These are phyloP conservation scores for Phania funesta DNA, from an alignment of 2,888 invertebrate genomes.

Conservation along the genomic window DNA sequence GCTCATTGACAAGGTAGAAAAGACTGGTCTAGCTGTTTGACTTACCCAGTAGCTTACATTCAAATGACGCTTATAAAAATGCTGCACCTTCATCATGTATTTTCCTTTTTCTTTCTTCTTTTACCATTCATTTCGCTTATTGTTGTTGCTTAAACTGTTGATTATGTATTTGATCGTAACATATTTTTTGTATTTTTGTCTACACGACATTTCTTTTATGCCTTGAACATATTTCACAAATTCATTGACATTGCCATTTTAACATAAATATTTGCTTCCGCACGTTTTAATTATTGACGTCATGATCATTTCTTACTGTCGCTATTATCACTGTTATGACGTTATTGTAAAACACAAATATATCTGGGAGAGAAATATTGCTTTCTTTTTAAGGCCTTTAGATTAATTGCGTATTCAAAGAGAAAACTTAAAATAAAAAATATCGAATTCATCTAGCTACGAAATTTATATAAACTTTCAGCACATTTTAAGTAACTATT, in stretches of 20 bases:
- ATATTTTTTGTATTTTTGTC: neutral
- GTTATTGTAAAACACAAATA: neutral
- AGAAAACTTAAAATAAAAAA: no score
- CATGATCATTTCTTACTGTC: neutral
- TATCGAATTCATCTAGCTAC: no score
- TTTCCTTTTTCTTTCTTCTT: neutral
- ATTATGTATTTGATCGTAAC: neutral
- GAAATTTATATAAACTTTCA: no score
- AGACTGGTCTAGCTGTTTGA: neutral
- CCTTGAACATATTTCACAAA: constrained; percentile 13
- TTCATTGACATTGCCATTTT: constrained; percentile 46
- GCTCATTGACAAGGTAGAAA: neutral
- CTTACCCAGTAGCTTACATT: constrained; percentile 6
- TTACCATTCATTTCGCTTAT: neutral
- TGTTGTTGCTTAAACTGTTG: neutral
- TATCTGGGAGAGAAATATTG: neutral
- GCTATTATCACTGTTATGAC: neutral
- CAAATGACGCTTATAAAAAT: constrained; percentile 11
- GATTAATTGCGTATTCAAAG: neutral
- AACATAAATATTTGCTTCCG: neutral
- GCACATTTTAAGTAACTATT: no score
- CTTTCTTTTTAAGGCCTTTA: constrained; percentile 47
- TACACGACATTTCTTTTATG: neutral
- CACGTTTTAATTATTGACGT: neutral
- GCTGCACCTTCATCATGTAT: constrained; percentile 21